Base-by-base conservation (phyloP, 2,888 invertebrate species). In the Lepidonotus clava region DNA sequence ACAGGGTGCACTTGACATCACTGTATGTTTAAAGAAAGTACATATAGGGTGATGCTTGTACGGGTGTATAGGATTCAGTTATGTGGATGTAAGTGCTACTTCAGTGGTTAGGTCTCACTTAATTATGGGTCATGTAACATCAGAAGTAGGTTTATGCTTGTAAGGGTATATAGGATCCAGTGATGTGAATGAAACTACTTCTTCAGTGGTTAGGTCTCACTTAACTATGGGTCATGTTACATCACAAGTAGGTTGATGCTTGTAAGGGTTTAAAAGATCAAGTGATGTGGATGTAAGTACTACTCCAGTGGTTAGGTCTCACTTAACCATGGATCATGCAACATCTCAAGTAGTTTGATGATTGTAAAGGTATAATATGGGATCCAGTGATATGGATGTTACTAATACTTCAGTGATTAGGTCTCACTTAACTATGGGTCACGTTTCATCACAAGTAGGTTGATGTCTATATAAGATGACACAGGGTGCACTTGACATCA, bases 1-100 rank as follows among this genome's bases (percentile, higher is more conserved):
- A n/a, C n/a, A n/a, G n/a, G n/a, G n/a, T n/a, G n/a, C n/a, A n/a
- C n/a, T n/a, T n/a, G n/a, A n/a, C n/a, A n/a, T n/a, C n/a, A n/a
- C n/a, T n/a, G n/a, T 51, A 51, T 51, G 11, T 51, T 51, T 51
- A 51, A 51, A 51, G 21, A 51, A 51, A 51, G 21, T 14, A 14
- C 11, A 21, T 51, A 21, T 14, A 51, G 51, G 51, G 51, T 21
- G 11, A 14, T 11, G 14, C 21, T 51, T 51, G 51, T 51, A 51
- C 21, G 11, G 14, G 18, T 87, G 87, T 86, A 66, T 87, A n/a
- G 87, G 87, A 0, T 76, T 87, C 21, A 61, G 83, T 28, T 61
- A 86, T 32, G 46, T 46, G 8, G 83, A 51, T 21, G 83, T 83
- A 46, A 5, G 41, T 83, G 18, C 18, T 6, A 40, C 32, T 24